These are phyloP conservation scores for Proteles cristata DNA, from an alignment of 2,113 vertebrate species.

Conservation along the genomic window DNA sequence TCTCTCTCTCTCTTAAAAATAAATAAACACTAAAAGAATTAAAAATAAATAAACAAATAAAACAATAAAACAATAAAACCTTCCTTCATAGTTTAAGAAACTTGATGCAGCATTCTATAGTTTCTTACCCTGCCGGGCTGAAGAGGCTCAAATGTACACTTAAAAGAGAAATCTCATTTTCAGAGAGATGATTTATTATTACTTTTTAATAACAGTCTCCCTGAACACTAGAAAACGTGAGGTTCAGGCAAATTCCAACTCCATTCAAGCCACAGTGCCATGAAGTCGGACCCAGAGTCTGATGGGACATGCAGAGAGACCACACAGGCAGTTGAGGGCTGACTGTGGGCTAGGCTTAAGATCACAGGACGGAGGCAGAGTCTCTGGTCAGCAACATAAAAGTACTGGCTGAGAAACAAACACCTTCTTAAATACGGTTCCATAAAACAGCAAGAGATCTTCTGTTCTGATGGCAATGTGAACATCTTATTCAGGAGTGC, in stretches of 20 bases:
- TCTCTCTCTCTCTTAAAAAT: too few relatives aligned
- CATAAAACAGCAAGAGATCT: not conserved
- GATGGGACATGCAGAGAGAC: not conserved
- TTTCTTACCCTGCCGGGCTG: not conserved
- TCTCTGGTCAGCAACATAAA: not conserved
- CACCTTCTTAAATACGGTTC: not conserved
- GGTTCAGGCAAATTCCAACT: not conserved
- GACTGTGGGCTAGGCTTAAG: not conserved
- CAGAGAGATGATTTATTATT: constrained; percentile 32
- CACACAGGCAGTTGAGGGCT: not conserved
- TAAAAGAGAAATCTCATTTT: constrained; percentile 33
- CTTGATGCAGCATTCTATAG: not conserved
- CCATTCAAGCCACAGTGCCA: not conserved
- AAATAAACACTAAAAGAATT: too few relatives aligned
- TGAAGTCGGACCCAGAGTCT: not conserved
- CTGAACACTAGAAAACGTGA: not conserved
- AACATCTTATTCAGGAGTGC: not conserved
- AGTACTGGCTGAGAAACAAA: constrained; percentile 1
- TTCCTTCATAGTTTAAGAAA: constrained; percentile 12
- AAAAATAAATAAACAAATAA: too few relatives aligned
- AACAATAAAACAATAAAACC: not conserved
- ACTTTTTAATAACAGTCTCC: not conserved
- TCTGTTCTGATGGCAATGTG: not conserved
- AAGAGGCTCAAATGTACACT: not conserved
- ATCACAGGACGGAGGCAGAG: not conserved